phyloP scores from a whole-genome alignment of 2,797 vertebrate genomes.

The Premnoplex brunnescens region DNA sequence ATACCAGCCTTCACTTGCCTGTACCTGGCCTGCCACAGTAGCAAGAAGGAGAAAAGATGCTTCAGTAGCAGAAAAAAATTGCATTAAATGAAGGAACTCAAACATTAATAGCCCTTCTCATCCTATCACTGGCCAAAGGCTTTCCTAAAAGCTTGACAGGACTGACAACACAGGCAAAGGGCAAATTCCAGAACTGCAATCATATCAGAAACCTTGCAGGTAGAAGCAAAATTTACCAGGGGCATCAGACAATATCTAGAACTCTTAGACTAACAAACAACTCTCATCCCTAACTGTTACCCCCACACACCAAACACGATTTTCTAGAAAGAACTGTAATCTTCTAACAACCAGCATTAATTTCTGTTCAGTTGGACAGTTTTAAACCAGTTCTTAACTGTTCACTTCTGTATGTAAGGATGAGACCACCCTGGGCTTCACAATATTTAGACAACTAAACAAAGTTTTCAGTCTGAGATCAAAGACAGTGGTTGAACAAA shows the following conservation, averaged over 20 bases:
- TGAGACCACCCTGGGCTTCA: not conserved
- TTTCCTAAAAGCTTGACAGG: not conserved
- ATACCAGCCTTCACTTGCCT: fast-evolving
- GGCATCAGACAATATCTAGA: not conserved
- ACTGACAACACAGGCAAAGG: not conserved
- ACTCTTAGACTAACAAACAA: not conserved
- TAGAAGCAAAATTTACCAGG: not conserved
- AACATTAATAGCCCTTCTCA: not conserved
- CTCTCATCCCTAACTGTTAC: not conserved
- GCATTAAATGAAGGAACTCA: not conserved
- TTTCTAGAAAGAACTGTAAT: not conserved
- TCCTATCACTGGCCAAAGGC: not conserved
- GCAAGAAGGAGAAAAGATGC: not conserved
- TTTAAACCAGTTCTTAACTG: not conserved
- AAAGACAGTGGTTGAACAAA: not conserved
- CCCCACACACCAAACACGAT: not conserved
- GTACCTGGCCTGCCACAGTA: not conserved
- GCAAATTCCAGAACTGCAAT: not conserved
- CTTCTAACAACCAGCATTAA: not conserved
- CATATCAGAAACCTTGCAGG: not conserved
- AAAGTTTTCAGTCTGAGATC: not conserved
- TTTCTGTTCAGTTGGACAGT: not conserved
- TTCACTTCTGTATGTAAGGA: not conserved
- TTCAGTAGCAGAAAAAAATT: not conserved
- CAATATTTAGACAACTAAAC: not conserved